These are phyloP conservation scores for Drosophila hamatofila DNA, from an alignment of 2,888 invertebrate genomes.

Conservation along the genomic window DNA sequence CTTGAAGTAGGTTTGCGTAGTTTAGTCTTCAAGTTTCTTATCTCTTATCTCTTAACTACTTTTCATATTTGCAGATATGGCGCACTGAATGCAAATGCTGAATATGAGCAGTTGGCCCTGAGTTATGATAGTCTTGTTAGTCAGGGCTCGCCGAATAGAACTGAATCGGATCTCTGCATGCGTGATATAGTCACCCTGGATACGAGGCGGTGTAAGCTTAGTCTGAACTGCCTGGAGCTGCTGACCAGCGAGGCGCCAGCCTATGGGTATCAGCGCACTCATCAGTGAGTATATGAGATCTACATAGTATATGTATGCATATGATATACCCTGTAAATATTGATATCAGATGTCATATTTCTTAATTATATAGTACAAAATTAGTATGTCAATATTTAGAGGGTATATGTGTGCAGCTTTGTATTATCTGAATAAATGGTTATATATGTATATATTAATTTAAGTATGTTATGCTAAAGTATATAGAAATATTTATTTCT, in stretches of 20 bases:
- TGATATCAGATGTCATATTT: not conserved
- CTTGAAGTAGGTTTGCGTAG: slow-evolving; percentile 39
- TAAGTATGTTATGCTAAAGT: too few species aligned
- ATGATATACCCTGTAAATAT: not conserved
- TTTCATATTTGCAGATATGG: slow-evolving; percentile 39
- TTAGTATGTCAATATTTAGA: too few species aligned
- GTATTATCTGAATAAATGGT: too few species aligned
- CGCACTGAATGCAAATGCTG: slow-evolving; percentile 73
- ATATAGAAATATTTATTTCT: too few species aligned
- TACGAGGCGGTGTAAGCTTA: slow-evolving; percentile 58
- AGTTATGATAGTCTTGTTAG: slow-evolving; percentile 65
- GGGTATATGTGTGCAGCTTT: too few species aligned
- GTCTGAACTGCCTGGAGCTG: slow-evolving; percentile 66
- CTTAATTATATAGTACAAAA: too few species aligned
- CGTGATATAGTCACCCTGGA: slow-evolving; percentile 61
- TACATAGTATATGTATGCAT: not conserved
- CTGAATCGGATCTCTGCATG: slow-evolving; percentile 73
- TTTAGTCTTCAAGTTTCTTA: too few species aligned
- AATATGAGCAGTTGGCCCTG: slow-evolving; percentile 67
- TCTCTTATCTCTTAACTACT: not conserved
- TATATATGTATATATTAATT: too few species aligned
- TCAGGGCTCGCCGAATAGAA: slow-evolving; percentile 66
- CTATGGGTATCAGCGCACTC: slow-evolving; percentile 82
- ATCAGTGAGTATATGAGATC: slow-evolving; percentile 74
- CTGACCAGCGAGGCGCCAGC: slow-evolving; percentile 70